Percentiles rank a stretch among this genome's conserved stretches.
These are phyloP conservation scores for Gallirallus australis DNA, from an alignment of 2,797 vertebrate genomes.

Conservation along the genomic window DNA sequence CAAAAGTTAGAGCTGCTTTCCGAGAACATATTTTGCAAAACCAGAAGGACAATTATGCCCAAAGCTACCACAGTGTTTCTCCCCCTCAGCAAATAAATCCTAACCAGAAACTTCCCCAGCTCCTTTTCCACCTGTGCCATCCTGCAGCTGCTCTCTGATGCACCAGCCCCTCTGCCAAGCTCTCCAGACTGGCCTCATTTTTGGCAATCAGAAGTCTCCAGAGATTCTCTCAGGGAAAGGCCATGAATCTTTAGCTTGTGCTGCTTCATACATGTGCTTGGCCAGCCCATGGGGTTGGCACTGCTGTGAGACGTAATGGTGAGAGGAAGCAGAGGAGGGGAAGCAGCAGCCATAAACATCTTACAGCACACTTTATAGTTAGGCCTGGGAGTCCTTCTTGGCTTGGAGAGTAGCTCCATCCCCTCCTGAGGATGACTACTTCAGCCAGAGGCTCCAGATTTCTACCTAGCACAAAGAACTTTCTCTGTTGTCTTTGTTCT, in stretches of 20 bases:
- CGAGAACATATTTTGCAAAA: not conserved
- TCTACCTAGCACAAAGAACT: not conserved
- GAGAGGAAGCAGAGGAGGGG: not conserved
- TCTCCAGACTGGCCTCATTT: not conserved
- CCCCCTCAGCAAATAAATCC: not conserved
- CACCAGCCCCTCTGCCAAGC: not conserved
- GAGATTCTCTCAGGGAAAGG: not conserved
- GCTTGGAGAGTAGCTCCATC: not conserved
- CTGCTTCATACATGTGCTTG: not conserved
- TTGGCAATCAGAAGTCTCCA: not conserved
- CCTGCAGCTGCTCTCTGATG: fast-evolving
- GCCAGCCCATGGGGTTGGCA: not conserved
- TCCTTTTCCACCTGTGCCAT: not conserved
- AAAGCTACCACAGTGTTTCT: not conserved
- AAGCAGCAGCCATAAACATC: not conserved
- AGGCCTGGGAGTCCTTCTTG: not conserved
- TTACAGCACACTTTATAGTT: not conserved
- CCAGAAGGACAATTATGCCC: not conserved
- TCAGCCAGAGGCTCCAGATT: not conserved
- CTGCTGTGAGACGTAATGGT: not conserved
- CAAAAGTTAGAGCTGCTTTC: not conserved
- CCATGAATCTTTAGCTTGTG: not conserved
- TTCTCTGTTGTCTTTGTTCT: not conserved
- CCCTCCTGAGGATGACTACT: not conserved
- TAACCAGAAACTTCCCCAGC: not conserved